phyloP scores from a whole-genome alignment of 1,140 invertebrate genomes.

The Scaptomyza hsui region DNA sequence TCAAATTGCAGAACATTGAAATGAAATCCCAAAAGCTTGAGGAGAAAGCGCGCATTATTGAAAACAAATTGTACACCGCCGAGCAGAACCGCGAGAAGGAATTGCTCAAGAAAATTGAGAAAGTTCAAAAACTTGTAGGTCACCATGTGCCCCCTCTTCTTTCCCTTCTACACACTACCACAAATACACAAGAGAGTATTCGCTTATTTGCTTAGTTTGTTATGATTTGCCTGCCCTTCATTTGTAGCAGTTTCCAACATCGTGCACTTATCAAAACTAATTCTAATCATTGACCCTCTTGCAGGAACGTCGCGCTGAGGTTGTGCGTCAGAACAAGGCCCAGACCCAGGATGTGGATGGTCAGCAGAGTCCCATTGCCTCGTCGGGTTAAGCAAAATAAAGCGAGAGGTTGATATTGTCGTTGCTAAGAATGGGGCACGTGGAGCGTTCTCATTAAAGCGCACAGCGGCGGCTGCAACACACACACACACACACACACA shows the following conservation, averaged over 20 bases:
- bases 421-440: constrained; percentile 27
- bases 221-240: constrained; percentile 42
- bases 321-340: constrained; percentile 93
- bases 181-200: constrained; percentile 5
- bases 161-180: neutral
- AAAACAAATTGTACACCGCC: constrained; percentile 89
- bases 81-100: constrained; percentile 91
- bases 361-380: constrained; percentile 72
- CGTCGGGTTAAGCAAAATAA: constrained; percentile 65
- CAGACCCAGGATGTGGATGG: constrained; percentile 70
- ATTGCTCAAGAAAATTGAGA: constrained; percentile 91
- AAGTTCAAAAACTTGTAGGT: constrained; percentile 91
- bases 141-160: constrained; percentile 33
- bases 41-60: constrained; percentile 88
- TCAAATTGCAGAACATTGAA: constrained; percentile 87
- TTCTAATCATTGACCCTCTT: constrained; percentile 55
- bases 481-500: constrained; percentile 18
- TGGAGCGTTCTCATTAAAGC: constrained; percentile 33
- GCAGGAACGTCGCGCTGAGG: constrained; percentile 92
- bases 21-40: constrained; percentile 87
- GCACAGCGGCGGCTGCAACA: constrained; percentile 6
- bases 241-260: constrained; percentile 32
- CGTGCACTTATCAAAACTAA: neutral
- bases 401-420: neutral
- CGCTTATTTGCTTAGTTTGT: constrained; percentile 23